Evolutionary conservation across 2,888 invertebrate genomes (phyloP), one percentile per base, ranked within the genome.

Genomic region (Diaphora mendica): DNA sequence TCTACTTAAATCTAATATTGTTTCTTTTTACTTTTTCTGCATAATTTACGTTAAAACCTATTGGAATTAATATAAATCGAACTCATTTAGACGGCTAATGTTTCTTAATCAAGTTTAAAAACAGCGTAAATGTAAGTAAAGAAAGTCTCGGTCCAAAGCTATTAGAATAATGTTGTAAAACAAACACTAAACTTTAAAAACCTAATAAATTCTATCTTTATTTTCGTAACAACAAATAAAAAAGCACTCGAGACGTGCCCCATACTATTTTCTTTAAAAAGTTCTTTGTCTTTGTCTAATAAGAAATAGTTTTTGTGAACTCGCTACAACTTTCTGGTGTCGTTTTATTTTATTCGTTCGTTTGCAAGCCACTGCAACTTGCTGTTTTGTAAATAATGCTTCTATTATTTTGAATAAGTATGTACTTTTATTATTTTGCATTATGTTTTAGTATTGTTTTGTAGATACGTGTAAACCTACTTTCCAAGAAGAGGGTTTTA

Each of bases 271-370:
- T 77, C 73, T 73, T 73, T 77, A 79, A 77, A 76, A 74, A 76
- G 76, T 77, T 76, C 71, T 82, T 84, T 81, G 83, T 83, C 79
- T 78, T 75, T 74, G 72, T 78, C 78, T 81, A 76, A 78, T 84
- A 84, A 77, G 70, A 77, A 83, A 83, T 80, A 84, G 82, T 82
- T 81, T 78, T 77, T 75, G 82, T 72, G 67, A 55, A 78, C 64
- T 64, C 66, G 3, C 70, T 68, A 30, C 48, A 35, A 67, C 35
- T 70, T 70, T 64, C 55, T 48, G n/a, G 62, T 30, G 64, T 30
- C 67, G 59, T 70, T 74, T 62, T 9, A 71, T 35, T 72, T 67
- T 64, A 55, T 72, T 67, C 15, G 51, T 55, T 71, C 39, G 39
- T 55, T 66, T 51, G 26, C 71, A 51, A 64, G 65, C 8, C 30